Percentiles rank a stretch among this genome's conserved stretches.
Conservation (phyloP, 2,797 vertebrate genomes). For the Neosilurus mollespiculum region DNA sequence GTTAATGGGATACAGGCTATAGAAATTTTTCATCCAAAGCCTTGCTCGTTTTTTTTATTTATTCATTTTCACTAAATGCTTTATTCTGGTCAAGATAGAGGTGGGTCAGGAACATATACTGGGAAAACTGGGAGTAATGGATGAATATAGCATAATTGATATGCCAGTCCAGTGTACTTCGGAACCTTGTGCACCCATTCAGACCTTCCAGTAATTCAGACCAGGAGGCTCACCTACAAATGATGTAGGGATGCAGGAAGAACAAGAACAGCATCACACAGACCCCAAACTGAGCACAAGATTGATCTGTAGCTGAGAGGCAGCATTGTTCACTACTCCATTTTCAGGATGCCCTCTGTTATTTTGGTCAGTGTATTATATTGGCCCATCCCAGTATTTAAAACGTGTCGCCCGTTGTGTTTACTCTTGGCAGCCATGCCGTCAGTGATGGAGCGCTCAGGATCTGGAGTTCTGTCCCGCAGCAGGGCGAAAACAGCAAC, state of each 20-base stretch:
- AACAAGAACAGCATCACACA: background rate
- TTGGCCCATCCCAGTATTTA: background rate
- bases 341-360: background rate
- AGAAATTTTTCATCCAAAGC: background rate
- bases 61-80: background rate
- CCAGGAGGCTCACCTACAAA: background rate
- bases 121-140: background rate
- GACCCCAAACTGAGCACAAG: background rate
- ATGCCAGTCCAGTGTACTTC: background rate
- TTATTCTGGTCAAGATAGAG: background rate
- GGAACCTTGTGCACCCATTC: background rate
- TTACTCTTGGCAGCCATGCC: constrained; percentile 75
- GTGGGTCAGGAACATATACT: background rate
- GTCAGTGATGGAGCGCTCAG: constrained; percentile 90
- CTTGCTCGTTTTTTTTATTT: background rate
- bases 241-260: background rate
- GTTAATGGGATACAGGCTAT: background rate
- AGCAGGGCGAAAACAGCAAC: constrained; percentile 86
- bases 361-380: background rate
- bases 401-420: background rate
- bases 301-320: background rate
- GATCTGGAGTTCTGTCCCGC: constrained; percentile 85
- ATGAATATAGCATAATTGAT: background rate
- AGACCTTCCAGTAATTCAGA: background rate
- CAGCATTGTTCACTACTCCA: background rate